phyloP scores from a whole-genome alignment of 1,140 invertebrate genomes.

The Drosophila nebulosa region DNA sequence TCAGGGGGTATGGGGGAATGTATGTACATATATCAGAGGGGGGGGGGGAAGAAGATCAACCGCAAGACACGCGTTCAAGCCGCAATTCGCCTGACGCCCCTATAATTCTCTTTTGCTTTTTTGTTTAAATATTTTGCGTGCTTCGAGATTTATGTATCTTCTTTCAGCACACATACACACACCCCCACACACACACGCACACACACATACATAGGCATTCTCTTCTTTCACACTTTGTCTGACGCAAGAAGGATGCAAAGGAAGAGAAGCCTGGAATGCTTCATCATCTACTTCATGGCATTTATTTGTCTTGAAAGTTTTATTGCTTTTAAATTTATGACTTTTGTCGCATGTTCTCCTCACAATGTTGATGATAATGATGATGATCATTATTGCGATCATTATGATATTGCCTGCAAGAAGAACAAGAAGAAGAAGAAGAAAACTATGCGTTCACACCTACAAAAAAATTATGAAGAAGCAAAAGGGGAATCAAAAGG shows the following conservation, averaged over 20 bases:
- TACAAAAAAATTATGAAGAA: constrained; percentile 49
- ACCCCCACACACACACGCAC: too few species aligned
- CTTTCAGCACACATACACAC: constrained; percentile 20
- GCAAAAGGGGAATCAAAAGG: constrained; percentile 16
- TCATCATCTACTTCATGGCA: constrained; percentile 49
- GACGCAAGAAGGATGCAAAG: background rate
- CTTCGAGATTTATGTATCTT: constrained; percentile 63
- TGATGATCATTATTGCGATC: constrained; percentile 3
- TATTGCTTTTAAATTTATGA: constrained; percentile 79
- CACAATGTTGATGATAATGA: constrained; percentile 26
- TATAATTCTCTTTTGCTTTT: constrained; percentile 8
- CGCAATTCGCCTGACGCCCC: constrained; percentile 15
- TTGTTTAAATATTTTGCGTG: constrained; percentile 75
- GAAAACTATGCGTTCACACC: constrained; percentile 60
- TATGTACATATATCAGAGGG: too few species aligned
- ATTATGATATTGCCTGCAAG: background rate
- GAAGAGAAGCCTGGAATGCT: constrained; percentile 34
- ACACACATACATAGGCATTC: background rate
- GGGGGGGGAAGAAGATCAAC: constrained; percentile 19
- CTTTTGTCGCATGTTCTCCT: constrained; percentile 44
- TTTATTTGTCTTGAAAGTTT: constrained; percentile 80
- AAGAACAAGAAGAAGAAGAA: background rate
- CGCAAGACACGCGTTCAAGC: constrained; percentile 52
- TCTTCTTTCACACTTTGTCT: background rate
- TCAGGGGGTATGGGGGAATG: background rate